Evolutionary conservation across 2,888 invertebrate genomes (phyloP).

Genomic region (Tinea semifulvella): DNA sequence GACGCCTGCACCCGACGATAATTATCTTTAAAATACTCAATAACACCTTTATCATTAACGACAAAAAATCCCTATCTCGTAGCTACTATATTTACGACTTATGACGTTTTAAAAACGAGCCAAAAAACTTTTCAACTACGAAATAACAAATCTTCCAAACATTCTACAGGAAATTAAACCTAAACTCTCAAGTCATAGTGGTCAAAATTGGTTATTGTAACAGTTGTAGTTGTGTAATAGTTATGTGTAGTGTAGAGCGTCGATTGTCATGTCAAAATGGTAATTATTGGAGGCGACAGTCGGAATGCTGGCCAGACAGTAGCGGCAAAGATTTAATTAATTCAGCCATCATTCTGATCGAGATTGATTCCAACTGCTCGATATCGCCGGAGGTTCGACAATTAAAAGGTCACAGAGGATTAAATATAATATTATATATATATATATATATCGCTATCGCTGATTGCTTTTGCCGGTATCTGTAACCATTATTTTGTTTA

Average conservation of each 20-base stretch:
- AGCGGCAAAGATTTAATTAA: conserved; percentile 50
- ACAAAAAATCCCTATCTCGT: background rate
- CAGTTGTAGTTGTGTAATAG: conserved; percentile 12
- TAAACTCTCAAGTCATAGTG: conserved; percentile 15
- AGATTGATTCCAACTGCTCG: background rate
- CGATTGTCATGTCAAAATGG: conserved; percentile 36
- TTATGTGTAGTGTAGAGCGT: conserved; percentile 20
- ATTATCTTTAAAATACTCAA: background rate
- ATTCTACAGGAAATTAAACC: background rate
- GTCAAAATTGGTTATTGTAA: conserved; percentile 15
- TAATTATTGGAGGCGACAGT: conserved; percentile 34
- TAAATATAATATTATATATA: too few relatives aligned
- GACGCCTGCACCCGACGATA: background rate
- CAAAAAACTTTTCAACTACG: conserved; percentile 3
- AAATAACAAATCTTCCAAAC: background rate
- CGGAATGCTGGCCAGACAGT: conserved; percentile 38
- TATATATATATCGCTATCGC: too few relatives aligned
- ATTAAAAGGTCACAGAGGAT: conserved; percentile 1
- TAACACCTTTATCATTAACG: too few relatives aligned
- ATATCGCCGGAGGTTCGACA: background rate
- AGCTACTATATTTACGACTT: background rate
- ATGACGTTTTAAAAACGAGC: background rate
- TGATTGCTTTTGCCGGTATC: too few relatives aligned
- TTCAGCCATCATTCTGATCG: conserved; percentile 16
- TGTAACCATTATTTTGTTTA: too few relatives aligned